Percentiles rank a stretch among this genome's conserved stretches.
phyloP scores from a whole-genome alignment of 1,140 invertebrate genomes.

The Megathymus violae region DNA sequence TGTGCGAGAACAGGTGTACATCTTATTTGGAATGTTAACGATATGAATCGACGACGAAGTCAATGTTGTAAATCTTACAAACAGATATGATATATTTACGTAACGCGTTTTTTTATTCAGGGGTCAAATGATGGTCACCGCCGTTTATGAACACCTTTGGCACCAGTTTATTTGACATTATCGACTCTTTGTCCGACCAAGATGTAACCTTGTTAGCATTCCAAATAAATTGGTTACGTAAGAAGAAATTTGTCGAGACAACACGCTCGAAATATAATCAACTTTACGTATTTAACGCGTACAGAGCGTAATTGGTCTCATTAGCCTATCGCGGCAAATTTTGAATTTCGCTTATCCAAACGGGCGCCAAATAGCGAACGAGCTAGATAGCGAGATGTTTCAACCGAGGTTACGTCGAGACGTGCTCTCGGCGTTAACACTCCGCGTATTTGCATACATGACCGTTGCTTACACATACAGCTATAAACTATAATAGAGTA shows the following conservation, averaged over 20 bases:
- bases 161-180: no score
- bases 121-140: no score
- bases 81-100: no score
- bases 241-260: background rate
- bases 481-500: no score
- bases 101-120: no score
- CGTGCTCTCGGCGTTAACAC: constrained; percentile 19
- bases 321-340: constrained; percentile 63
- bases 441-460: constrained; percentile 15
- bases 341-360: constrained; percentile 60
- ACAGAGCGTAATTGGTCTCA: constrained; percentile 52
- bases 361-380: constrained; percentile 43
- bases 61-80: no score
- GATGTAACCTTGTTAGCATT: no score
- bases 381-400: constrained; percentile 35
- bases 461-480: constrained; percentile 2
- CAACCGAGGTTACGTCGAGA: constrained; percentile 38
- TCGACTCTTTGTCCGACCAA: no score
- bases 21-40: no score
- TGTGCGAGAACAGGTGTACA: constrained; percentile 21
- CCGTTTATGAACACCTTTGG: no score
- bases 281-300: constrained; percentile 24
- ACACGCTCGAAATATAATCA: constrained; percentile 25
- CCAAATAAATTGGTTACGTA: no score
- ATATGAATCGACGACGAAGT: no score